Evolutionary conservation across 35 echinoderm and acorn worm species (phyloP).

Genomic region (Apostichopus californicus): DNA sequence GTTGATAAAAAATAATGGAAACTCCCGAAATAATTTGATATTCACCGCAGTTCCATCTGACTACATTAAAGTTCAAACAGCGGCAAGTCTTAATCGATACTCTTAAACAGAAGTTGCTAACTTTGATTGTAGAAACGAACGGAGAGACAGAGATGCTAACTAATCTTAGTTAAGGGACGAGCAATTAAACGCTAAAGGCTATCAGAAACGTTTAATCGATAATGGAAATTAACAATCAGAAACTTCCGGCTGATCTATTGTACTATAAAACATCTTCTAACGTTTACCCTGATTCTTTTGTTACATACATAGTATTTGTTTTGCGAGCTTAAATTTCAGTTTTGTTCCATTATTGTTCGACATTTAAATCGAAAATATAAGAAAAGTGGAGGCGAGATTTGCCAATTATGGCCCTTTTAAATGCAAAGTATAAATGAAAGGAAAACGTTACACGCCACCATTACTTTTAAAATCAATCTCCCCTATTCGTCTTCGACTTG

Average conservation of each 20-base stretch:
- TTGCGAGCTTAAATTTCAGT: slow-evolving; percentile 8
- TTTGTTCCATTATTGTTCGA: not conserved
- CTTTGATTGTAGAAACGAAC: too few species aligned
- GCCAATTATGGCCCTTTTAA: not conserved
- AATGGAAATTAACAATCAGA: not conserved
- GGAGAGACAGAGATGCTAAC: too few species aligned
- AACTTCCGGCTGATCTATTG: not conserved
- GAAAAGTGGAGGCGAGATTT: not conserved
- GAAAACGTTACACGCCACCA: not conserved
- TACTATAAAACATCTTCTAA: not conserved
- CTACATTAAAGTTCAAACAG: too few species aligned
- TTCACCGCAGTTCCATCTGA: too few species aligned
- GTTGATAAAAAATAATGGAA: too few species aligned
- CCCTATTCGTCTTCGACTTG: not conserved
- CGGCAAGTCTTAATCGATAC: too few species aligned
- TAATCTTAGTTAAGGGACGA: too few species aligned
- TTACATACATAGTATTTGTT: not conserved
- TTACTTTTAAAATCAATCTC: not conserved
- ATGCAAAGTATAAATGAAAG: not conserved
- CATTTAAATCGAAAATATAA: not conserved
- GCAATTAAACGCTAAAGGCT: not conserved
- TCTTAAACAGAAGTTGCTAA: too few species aligned
- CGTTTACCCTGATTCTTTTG: not conserved
- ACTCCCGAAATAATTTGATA: too few species aligned
- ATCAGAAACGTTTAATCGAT: not conserved